Evolutionary conservation across 2,797 vertebrate species (phyloP).

Genomic region (Myioborus miniatus): DNA sequence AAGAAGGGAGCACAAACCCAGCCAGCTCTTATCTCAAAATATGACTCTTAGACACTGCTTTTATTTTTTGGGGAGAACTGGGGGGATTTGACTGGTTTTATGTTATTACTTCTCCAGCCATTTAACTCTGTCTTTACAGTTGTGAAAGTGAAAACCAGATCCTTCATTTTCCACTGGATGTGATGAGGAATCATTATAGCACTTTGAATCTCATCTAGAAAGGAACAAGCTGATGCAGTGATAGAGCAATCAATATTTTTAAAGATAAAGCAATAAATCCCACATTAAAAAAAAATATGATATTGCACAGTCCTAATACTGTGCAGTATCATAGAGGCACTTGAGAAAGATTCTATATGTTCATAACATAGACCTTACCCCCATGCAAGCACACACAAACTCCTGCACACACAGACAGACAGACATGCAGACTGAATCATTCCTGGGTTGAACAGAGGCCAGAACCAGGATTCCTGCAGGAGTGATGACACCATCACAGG

Average conservation of each 20-base stretch:
- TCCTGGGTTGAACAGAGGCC: not conserved
- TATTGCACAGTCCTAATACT: not conserved
- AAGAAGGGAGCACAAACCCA: not conserved
- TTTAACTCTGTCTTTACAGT: not conserved
- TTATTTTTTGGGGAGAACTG: not conserved
- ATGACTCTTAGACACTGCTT: not conserved
- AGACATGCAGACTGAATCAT: not conserved
- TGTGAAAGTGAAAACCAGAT: not conserved
- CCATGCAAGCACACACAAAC: not conserved
- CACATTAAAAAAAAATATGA: not conserved
- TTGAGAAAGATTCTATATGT: not conserved
- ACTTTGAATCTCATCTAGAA: not conserved
- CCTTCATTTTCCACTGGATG: not conserved
- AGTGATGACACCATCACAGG: not conserved
- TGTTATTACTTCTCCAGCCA: not conserved
- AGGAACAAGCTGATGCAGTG: not conserved
- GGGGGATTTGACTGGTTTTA: not conserved
- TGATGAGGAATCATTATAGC: not conserved
- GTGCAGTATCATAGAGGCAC: not conserved
- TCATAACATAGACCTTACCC: not conserved
- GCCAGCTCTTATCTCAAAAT: not conserved
- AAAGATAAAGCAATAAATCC: not conserved
- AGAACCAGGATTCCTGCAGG: not conserved
- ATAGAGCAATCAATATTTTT: not conserved
- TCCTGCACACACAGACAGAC: accelerated